phyloP scores from a whole-genome alignment of 1,140 invertebrate species.

The Nasonia giraulti region DNA sequence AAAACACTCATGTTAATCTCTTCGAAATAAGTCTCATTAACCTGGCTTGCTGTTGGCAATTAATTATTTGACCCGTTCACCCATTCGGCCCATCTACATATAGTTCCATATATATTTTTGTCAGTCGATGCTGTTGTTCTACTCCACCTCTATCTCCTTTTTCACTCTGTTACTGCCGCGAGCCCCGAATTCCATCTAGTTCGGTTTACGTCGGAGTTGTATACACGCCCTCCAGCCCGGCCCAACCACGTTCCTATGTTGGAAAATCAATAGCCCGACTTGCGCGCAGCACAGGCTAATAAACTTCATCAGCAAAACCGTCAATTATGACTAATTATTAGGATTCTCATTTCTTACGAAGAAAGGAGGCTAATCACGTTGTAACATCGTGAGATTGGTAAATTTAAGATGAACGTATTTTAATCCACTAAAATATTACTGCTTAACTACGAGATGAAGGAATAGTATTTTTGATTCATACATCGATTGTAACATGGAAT shows the following conservation, averaged over 20 bases:
- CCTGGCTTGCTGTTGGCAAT: not conserved
- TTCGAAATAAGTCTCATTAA: not conserved
- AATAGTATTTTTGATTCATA: too few relatives aligned
- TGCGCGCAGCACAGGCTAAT: constrained; percentile 36
- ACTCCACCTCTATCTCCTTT: not conserved
- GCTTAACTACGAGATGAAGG: too few relatives aligned
- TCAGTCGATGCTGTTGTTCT: not conserved
- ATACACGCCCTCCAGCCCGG: not conserved
- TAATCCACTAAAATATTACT: too few relatives aligned
- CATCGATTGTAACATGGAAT: too few relatives aligned
- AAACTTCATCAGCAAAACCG: constrained; percentile 49
- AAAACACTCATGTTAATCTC: not conserved
- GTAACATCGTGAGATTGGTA: not conserved
- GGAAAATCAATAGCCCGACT: constrained; percentile 20
- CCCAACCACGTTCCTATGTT: not conserved
- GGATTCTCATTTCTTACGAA: not conserved
- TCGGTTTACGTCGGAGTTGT: not conserved
- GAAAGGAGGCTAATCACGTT: not conserved
- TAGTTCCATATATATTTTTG: not conserved
- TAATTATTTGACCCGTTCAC: not conserved
- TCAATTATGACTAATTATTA: constrained; percentile 51
- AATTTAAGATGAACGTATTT: too few relatives aligned
- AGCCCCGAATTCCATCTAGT: not conserved
- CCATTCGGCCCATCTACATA: not conserved
- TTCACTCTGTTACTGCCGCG: not conserved